Base-by-base conservation (phyloP, 1,140 invertebrate species). In the Carposina sasakii region DNA sequence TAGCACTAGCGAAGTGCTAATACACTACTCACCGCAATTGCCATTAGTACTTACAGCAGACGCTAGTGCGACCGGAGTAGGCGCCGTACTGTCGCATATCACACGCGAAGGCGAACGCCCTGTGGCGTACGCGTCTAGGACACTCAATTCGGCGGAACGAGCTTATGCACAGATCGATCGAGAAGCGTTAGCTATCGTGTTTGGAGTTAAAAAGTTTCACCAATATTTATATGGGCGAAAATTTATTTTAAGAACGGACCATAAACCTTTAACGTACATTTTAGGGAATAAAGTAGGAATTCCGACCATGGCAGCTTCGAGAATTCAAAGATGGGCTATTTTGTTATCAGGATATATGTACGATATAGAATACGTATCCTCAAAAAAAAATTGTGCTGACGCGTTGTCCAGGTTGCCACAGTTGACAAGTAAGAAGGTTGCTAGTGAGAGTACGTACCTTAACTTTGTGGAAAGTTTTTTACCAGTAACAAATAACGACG, bases 191-290 rank as follows among this genome's bases (percentile, higher is more conserved):
- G 50, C 67, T 8, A 63, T 71, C 6, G 48, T 71, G 16, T 70
- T 57, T 47, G 61, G 53, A 1, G 34, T 71, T 9, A 54, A 44
- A 22, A 58, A 85, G 59, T 89, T 89, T 63, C 71, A 87, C 23
- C 57, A 86, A 24, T 90, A 85, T 57, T 42, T 91, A 3, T 81
- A 70, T 59, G 88, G 88, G 12, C 54, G 65, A 9, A 50, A 59
- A 34, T 52, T 52, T 23, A 36, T n/a, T 28, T 56, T 87, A 15
- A 24, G 69, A 19, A 87, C 85, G 5, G 87, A 88, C 57, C 81
- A 87, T 51, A 67, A 81, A 48, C 78, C 86, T 0, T 57, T 88
- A 22, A 46, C 74, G 4, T 43, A 37, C 8, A 75, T 85, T 42
- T 83, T 85, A 31, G 63, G 74, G 21, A 17, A 64, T 28, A 61